Evolutionary conservation across 2,888 invertebrate genomes (phyloP).

Genomic region (Cataglyphis livida): DNA sequence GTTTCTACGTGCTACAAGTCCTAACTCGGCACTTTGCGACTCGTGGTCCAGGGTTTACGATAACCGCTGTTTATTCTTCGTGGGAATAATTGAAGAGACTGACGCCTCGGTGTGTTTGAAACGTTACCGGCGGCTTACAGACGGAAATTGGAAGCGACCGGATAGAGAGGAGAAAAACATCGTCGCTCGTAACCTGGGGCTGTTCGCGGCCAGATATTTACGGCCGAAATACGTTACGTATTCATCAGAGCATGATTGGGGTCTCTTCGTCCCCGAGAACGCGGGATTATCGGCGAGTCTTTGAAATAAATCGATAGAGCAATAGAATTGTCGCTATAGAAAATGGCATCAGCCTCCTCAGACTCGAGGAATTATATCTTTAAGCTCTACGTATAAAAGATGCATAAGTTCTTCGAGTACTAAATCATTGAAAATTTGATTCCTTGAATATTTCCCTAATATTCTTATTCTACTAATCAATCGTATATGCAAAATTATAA

Average conservation of each 20-base stretch:
- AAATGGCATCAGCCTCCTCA: neutral
- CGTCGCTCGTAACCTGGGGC: constrained; percentile 1
- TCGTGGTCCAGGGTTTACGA: constrained; percentile 5
- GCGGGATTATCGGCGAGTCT: neutral
- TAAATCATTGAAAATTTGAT: constrained; percentile 25
- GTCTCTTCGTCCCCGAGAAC: neutral
- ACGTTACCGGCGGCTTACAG: neutral
- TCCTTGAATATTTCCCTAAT: neutral
- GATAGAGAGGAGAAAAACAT: neutral
- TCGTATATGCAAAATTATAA: neutral
- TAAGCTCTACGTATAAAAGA: neutral
- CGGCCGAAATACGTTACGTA: constrained; percentile 15
- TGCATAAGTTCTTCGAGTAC: constrained; percentile 1
- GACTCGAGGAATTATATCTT: constrained; percentile 14
- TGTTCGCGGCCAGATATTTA: constrained; percentile 5
- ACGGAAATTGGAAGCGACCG: neutral
- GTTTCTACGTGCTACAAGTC: neutral
- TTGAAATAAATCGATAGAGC: constrained; percentile 27
- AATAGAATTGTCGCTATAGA: constrained; percentile 1
- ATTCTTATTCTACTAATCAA: neutral
- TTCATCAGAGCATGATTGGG: constrained; percentile 1
- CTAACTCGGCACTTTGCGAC: neutral
- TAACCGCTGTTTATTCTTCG: constrained; percentile 25
- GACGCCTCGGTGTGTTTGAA: neutral
- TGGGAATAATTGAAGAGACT: constrained; percentile 11